phyloP scores from a whole-genome alignment of 1,140 invertebrate genomes.

The Rhagoletis pomonella region DNA sequence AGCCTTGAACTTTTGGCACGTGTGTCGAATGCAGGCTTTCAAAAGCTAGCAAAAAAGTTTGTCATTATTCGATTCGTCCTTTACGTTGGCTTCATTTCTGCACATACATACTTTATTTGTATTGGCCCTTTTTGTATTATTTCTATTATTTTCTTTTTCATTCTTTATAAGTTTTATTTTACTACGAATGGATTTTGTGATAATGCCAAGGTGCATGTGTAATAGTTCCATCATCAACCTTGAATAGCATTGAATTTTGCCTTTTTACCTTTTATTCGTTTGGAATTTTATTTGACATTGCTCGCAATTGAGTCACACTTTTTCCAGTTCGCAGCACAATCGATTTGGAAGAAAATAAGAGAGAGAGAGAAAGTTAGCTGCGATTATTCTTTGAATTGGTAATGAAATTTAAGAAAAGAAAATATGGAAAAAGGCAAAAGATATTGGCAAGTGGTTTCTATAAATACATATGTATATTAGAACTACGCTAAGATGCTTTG shows the following conservation, averaged over 20 bases:
- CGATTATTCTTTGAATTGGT: not conserved
- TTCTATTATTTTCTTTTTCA: not conserved
- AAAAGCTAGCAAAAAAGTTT: slow-evolving; percentile 1
- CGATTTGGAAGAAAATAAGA: not conserved
- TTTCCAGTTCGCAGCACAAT: slow-evolving; percentile 39
- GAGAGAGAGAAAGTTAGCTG: slow-evolving; percentile 17
- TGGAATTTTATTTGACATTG: slow-evolving; percentile 44
- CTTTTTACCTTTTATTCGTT: slow-evolving; percentile 14
- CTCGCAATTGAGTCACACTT: slow-evolving; percentile 19
- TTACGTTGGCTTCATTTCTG: not conserved
- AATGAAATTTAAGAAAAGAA: slow-evolving; percentile 16
- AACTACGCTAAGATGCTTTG: too few species aligned
- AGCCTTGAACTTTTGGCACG: slow-evolving; percentile 48
- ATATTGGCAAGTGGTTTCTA: too few species aligned
- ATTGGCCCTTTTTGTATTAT: not conserved
- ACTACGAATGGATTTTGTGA: slow-evolving; percentile 10
- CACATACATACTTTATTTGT: not conserved
- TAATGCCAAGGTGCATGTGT: slow-evolving; percentile 39
- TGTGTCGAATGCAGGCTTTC: too few species aligned
- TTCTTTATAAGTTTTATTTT: not conserved
- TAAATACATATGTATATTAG: too few species aligned
- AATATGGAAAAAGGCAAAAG: not conserved
- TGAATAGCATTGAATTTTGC: not conserved
- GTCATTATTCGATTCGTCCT: slow-evolving; percentile 40
- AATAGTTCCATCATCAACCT: not conserved